phyloP scores from a whole-genome alignment of 2,113 vertebrate genomes.

The Melanerpes aurifrons region DNA sequence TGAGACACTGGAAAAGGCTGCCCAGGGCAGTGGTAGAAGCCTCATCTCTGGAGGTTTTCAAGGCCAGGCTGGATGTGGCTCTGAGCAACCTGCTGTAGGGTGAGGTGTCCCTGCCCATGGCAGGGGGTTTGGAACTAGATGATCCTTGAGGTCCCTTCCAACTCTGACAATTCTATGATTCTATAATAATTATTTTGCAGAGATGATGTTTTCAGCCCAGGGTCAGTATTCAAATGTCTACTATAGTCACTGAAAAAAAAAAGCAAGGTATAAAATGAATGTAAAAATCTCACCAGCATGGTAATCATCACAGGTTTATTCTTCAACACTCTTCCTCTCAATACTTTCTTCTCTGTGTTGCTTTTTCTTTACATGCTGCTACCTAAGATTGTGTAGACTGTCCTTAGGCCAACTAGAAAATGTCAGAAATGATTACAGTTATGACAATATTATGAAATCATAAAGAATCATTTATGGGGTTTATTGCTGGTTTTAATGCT shows the following conservation, averaged over 20 bases:
- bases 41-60: no score
- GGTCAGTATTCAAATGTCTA: background rate
- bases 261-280: background rate
- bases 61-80: no score
- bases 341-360: background rate
- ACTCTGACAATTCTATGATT: no score
- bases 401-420: background rate
- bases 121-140: no score
- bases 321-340: background rate
- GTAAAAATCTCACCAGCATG: background rate
- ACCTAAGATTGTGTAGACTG: background rate
- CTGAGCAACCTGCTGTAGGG: no score
- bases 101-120: no score
- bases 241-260: background rate
- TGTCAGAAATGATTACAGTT: background rate
- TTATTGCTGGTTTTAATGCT: background rate
- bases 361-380: background rate
- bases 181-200: background rate
- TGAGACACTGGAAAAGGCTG: no score
- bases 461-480: background rate
- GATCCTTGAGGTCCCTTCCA: no score
- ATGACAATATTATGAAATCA: background rate
- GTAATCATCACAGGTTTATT: background rate
- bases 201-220: background rate
- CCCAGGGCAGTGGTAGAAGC: no score